Evolutionary conservation across 2,797 vertebrate species (phyloP), one percentile per base, ranked within the genome.

Genomic region (Coregonus ussuriensis): DNA sequence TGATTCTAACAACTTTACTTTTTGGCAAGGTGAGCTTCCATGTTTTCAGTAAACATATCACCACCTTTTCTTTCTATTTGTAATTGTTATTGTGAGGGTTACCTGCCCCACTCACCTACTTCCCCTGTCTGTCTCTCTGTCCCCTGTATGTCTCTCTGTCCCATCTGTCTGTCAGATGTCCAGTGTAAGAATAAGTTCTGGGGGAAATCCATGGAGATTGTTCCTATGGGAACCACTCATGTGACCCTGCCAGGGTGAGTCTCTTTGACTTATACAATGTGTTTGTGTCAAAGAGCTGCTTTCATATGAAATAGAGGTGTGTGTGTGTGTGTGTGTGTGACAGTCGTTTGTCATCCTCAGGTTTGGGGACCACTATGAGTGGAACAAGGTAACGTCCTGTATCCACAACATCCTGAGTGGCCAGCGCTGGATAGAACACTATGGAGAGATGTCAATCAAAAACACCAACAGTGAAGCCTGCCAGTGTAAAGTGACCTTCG

Each of bases 141-240:
- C 51, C 54, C 31, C 7, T 21, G 14, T 59, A 15, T 74, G 0
- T 25, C 41, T 54, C n/a, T 75, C 1, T 29, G 21, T 77, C 21
- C 16, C 65, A 72, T 79, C 1, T 81, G 76, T 88, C 14, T 92
- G 94, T 89, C 88, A 99, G 98, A 99, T 91, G 91, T 99, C 77
- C 95, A 97, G 79, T 99, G 97, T 98, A 99, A 98, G 94, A 99
- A 99, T 87, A 99, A 99, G 90, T 99, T 99, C 93, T 99, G 98
- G 98, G 98, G 98, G 0, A 99, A 98, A 93, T 98, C 98, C 78
- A 99, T 99, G 97, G 98, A 99, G 93, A 98, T 99, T 4, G 97
- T 99, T 89, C 98, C 97, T 69, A 92, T 98, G 86, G 98, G 98
- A 91, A 97, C 95, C 84, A 98, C 96, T 5, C 96, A 99, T 3